Percentiles rank a stretch among this genome's conserved stretches.
phyloP scores from a whole-genome alignment of 2,888 invertebrate genomes.

The Scaptomyza parva region DNA sequence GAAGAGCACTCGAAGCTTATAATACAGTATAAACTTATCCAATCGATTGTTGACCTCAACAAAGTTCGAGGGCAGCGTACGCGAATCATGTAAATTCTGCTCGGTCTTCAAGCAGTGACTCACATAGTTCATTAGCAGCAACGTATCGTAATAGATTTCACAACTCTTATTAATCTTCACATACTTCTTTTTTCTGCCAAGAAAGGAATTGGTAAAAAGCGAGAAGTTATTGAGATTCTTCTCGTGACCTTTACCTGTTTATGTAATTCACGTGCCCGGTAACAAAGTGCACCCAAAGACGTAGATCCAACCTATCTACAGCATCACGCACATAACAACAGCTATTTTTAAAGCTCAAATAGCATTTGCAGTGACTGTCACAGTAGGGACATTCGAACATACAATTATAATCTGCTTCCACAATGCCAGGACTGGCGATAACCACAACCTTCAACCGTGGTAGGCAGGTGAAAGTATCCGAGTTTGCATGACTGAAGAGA shows the following conservation, averaged over 20 bases:
- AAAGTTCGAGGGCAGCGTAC: slow-evolving; percentile 68
- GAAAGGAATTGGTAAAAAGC: neutral
- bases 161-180: slow-evolving; percentile 66
- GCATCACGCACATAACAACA: slow-evolving; percentile 69
- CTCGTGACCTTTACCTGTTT: slow-evolving; percentile 51
- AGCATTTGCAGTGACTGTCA: slow-evolving; percentile 42
- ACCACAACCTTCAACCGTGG: slow-evolving; percentile 69
- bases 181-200: slow-evolving; percentile 56
- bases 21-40: slow-evolving; percentile 74
- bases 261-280: slow-evolving; percentile 54
- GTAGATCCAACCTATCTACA: slow-evolving; percentile 64
- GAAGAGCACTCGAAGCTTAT: slow-evolving; percentile 65
- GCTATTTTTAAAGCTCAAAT: slow-evolving; percentile 52
- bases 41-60: slow-evolving; percentile 75
- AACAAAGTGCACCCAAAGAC: slow-evolving; percentile 71
- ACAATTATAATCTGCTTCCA: slow-evolving; percentile 77
- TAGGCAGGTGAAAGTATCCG: slow-evolving; percentile 61
- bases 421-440: slow-evolving; percentile 63
- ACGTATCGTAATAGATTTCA: slow-evolving; percentile 70
- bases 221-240: neutral
- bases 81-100: neutral
- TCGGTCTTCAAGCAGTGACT: slow-evolving; percentile 39
- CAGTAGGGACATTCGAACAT: slow-evolving; percentile 68
- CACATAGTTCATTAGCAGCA: slow-evolving; percentile 65
- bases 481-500: slow-evolving; percentile 53